phyloP scores from a whole-genome alignment of 1,140 invertebrate genomes.

The Drosophila navojoa region DNA sequence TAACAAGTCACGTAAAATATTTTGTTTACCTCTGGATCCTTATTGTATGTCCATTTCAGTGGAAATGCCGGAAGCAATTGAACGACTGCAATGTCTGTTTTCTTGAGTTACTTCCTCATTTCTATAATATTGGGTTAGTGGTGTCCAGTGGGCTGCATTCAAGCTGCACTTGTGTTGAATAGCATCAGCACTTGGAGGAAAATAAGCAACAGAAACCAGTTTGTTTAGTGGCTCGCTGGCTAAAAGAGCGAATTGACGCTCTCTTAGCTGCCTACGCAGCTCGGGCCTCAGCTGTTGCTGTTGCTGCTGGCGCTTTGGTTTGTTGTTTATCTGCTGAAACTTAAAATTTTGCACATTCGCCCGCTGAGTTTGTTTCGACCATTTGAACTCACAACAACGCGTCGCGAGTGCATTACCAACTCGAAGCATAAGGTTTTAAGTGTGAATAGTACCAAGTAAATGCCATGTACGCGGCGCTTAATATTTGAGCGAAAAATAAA shows the following conservation, averaged over 20 bases:
- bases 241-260: slow-evolving; percentile 37
- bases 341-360: slow-evolving; percentile 67
- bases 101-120: slow-evolving; percentile 61
- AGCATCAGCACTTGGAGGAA: neutral
- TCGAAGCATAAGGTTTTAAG: slow-evolving; percentile 3
- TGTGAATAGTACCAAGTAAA: slow-evolving; percentile 32
- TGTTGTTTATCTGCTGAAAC: slow-evolving; percentile 54
- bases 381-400: slow-evolving; percentile 61
- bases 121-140: slow-evolving; percentile 62
- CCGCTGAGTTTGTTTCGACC: slow-evolving; percentile 54
- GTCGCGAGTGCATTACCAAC: slow-evolving; percentile 10
- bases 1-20: slow-evolving; percentile 69
- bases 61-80: slow-evolving; percentile 57
- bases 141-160: slow-evolving; percentile 29
- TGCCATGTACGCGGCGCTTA: slow-evolving; percentile 21
- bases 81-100: slow-evolving; percentile 12
- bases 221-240: slow-evolving; percentile 34
- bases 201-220: slow-evolving; percentile 39
- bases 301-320: slow-evolving; percentile 29
- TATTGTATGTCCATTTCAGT: slow-evolving; percentile 28
- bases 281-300: slow-evolving; percentile 46
- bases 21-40: slow-evolving; percentile 25
- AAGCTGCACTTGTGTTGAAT: slow-evolving; percentile 13
- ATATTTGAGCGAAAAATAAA: slow-evolving; percentile 23
- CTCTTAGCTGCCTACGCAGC: slow-evolving; percentile 55